Evolutionary conservation across 2,797 vertebrate genomes (phyloP).

Genomic region (Brotula barbata): DNA sequence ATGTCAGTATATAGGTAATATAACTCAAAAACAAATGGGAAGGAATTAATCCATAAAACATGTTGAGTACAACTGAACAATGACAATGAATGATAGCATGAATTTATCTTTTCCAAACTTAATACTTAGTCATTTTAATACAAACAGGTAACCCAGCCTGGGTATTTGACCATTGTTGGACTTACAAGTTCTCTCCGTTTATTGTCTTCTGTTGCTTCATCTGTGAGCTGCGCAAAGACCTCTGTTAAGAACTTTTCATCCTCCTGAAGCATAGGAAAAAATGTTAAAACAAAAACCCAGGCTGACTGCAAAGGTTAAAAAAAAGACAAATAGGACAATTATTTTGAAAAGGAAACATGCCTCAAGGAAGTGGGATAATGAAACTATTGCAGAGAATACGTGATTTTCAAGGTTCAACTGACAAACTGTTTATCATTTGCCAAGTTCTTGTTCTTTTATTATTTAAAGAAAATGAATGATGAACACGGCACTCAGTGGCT

Average conservation of each 20-base stretch:
- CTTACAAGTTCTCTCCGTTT: conserved; percentile 96
- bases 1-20: background rate
- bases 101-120: background rate
- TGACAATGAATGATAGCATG: background rate
- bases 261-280: conserved; percentile 80
- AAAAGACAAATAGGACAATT: background rate
- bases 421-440: too few species aligned
- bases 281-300: conserved; percentile 9
- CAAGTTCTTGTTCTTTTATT: too few species aligned
- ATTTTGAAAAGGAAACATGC: background rate
- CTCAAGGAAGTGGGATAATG: background rate
- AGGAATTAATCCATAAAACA: background rate
- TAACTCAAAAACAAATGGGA: background rate
- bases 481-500: too few species aligned
- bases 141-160: background rate
- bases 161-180: conserved; percentile 10
- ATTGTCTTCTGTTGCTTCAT: conserved; percentile 94
- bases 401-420: too few species aligned
- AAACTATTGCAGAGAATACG: too few species aligned
- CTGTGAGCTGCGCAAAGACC: conserved; percentile 98
- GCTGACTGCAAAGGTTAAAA: background rate
- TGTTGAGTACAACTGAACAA: too few species aligned
- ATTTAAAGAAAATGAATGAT: too few species aligned
- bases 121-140: background rate
- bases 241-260: conserved; percentile 98